These are phyloP conservation scores for Ceratina japonica DNA, from an alignment of 1,140 invertebrate species.

Conservation along the genomic window DNA sequence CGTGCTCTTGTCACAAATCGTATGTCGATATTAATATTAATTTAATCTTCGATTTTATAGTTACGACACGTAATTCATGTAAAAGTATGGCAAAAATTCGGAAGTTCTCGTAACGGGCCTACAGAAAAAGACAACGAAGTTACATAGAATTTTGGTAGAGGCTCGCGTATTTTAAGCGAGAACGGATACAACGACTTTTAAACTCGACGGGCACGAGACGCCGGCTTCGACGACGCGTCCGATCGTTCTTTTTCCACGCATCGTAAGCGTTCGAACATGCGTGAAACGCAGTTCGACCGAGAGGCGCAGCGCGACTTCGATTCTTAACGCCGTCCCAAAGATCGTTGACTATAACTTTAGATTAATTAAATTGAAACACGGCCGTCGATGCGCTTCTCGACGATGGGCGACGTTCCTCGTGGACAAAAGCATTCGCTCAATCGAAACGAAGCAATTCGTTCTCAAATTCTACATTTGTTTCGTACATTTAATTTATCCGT, in stretches of 20 bases:
- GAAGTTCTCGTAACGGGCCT: background rate
- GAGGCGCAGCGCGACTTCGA: constrained; percentile 15
- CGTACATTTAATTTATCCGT: no score
- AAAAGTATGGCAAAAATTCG: no score
- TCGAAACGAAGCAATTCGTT: background rate
- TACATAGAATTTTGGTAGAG: constrained; percentile 24
- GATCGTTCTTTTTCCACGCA: background rate
- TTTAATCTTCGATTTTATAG: no score
- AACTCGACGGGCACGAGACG: constrained; percentile 15
- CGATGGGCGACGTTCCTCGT: background rate
- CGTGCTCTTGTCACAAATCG: no score
- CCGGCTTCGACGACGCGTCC: background rate
- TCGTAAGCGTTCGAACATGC: background rate
- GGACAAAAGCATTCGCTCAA: background rate
- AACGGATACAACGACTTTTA: constrained; percentile 21
- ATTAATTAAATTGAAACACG: constrained; percentile 11
- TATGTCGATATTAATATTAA: no score
- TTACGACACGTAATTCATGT: no score
- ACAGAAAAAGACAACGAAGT: constrained; percentile 29
- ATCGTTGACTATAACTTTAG: constrained; percentile 36
- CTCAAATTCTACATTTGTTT: no score
- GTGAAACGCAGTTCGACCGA: background rate
- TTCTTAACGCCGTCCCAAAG: constrained; percentile 38
- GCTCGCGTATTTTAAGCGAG: constrained; percentile 26
- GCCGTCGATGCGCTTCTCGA: constrained; percentile 6